Evolutionary conservation across 2,113 vertebrate genomes (phyloP), one percentile per base, ranked within the genome.

Genomic region (Abramis brama): DNA sequence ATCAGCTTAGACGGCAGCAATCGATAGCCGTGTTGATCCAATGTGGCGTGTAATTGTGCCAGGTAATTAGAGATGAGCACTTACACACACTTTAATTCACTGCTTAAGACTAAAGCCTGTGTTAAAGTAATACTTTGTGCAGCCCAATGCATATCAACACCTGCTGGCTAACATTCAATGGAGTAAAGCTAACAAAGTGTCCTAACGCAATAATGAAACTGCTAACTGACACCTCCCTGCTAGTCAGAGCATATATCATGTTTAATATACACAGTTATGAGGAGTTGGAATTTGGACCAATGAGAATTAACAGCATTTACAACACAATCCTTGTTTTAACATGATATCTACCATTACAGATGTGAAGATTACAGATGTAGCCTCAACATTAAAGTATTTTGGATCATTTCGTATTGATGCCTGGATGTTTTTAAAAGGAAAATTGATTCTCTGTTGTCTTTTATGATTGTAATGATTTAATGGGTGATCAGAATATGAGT

Each of bases 401-500:
- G 13, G 9, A 76, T 55, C 25, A 66, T 39, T 89, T 87, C 43
- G n/a, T 76, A 85, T 77, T 64, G 85, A 89, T 87, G 60, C 83
- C 70, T 82, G 85, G 74, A 87, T 89, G 68, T 86, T 82, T 89
- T 82, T 25, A 23, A 52, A 57, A 15, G 45, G 70, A 39, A 78
- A 87, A 88, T 86, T 36, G 30, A 84, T 89, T 84, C 86, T 85
- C 57, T 76, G 82, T 60, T 66, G 73, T 84, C 79, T 75, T 85
- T 77, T 57, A 88, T 87, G 79, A 92, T 90, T 89, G 85, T 92
- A 88, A 91, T 89, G 50, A 79, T 90, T 90, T 89, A 91, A 91
- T 79, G 85, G 89, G 89, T 86, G 90, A 91, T 93, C 87, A 76
- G 89, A 93, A 89, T 91, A 76, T 79, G 87, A 88, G 74, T 75